Base-by-base conservation (phyloP, 2,113 vertebrate genomes). In the Hyla sarda region DNA sequence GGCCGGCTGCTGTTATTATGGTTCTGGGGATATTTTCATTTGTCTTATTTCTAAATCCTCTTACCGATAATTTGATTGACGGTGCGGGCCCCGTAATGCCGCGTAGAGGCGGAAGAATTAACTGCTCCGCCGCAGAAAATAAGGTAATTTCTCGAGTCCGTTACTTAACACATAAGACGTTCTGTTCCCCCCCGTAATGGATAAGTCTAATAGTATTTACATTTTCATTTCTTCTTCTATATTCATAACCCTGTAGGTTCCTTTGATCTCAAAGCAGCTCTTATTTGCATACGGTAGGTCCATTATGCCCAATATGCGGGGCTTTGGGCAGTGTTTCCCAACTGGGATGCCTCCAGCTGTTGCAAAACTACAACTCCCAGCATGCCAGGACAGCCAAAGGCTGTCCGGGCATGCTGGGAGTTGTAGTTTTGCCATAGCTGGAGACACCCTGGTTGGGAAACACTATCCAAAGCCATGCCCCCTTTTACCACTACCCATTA, bases 31-130 rank as follows among this genome's bases (percentile, higher is more conserved):
- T 83, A 83, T 72, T 72, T 72, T 72, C 65, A 83, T 72, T 83
- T 72, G 67, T 83, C 81, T 72, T 54, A 21, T 72, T 83, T 34
- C 30, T 72, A 83, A 54, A 37, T 83, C 28, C 81, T 21, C 28
- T 83, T 72, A 52, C 13, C 23, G 28, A 10, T 50, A 41, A 72
- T 48, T 41, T 50, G 28, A 83, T 83, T 72, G 30, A 83, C 67
- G 21, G 80, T 30, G 41, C 48, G 17, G 62, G 45, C 58, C 62
- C n/a, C 7, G 58, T 58, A 19, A 37, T 58, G 19, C 76, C 6
- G 1, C 21, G 21, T 19, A 37, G 47, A 74, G 72, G 23, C 11
- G 2, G 30, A 28, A 21, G 16, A 34, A 54, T 78, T 78, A 78
- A 56, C 50, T 21, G 50, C 11, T 56, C 30, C 23, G 21, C 48